These are phyloP conservation scores for Callitettix versicolor DNA, from an alignment of 1,140 invertebrate species.

Conservation along the genomic window DNA sequence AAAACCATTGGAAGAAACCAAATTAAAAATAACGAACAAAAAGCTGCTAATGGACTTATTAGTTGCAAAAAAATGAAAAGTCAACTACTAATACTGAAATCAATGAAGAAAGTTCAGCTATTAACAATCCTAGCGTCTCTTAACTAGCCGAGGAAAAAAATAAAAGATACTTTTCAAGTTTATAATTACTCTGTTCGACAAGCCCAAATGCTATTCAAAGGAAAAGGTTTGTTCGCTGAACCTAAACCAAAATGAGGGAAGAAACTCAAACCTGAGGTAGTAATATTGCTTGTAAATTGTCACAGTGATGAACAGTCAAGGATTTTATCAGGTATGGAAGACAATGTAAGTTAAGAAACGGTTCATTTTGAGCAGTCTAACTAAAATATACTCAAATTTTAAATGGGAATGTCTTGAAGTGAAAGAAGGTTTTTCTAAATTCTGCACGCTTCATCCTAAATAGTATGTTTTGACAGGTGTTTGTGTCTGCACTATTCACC, in stretches of 20 bases:
- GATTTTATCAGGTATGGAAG: constrained; percentile 5
- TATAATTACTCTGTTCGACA: neutral
- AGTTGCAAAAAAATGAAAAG: neutral
- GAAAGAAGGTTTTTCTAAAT: no score
- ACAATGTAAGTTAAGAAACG: constrained; percentile 1
- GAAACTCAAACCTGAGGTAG: neutral
- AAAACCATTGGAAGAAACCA: neutral
- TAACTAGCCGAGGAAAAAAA: neutral
- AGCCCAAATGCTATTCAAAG: constrained; percentile 1
- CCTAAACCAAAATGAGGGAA: neutral
- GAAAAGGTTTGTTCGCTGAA: constrained; percentile 5
- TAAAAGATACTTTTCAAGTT: neutral
- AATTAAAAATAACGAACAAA: constrained; percentile 3
- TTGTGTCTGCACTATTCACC: no score
- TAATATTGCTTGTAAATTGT: neutral
- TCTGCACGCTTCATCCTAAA: no score
- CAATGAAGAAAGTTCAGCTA: neutral
- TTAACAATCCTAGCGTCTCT: neutral
- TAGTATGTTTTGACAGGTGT: no score
- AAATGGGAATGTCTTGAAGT: no score
- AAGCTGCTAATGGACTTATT: neutral
- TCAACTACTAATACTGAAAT: neutral
- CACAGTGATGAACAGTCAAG: constrained; percentile 4
- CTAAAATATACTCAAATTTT: no score
- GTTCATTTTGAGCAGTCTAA: no score